These are phyloP conservation scores for Tympanuchus pallidicinctus DNA, from an alignment of 2,113 vertebrate genomes.

Conservation along the genomic window DNA sequence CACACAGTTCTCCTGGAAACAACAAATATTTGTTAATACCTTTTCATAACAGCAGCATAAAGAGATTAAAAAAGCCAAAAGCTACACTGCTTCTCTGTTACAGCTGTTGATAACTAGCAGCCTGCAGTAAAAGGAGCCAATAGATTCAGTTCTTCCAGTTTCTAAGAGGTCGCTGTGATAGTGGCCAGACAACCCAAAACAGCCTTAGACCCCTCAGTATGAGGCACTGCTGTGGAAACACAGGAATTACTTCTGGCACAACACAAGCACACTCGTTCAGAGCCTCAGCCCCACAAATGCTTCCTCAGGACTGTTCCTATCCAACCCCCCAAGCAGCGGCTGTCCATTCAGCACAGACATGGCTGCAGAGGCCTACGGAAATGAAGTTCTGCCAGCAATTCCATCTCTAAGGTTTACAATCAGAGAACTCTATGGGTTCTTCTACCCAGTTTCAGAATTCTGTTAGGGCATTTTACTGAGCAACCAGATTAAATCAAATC, in stretches of 20 bases:
- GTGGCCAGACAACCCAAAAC: neutral
- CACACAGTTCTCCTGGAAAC: neutral
- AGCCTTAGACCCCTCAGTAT: neutral
- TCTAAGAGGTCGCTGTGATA: neutral
- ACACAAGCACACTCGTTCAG: neutral
- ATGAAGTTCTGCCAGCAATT: neutral
- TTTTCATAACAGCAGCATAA: neutral
- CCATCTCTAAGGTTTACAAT: neutral
- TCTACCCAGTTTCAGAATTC: neutral
- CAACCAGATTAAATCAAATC: neutral
- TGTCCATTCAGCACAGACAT: neutral
- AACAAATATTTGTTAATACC: neutral
- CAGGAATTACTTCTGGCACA: neutral
- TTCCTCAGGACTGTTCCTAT: neutral
- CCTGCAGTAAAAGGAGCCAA: neutral
- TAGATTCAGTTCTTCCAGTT: neutral
- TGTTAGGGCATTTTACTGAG: neutral
- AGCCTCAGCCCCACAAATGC: neutral
- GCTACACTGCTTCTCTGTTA: neutral
- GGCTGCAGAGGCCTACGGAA: neutral
- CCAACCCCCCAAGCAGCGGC: accelerated
- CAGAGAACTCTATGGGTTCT: neutral
- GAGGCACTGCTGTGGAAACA: neutral
- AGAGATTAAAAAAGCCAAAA: neutral
- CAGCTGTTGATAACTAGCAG: neutral